A percentile compares a stretch with the other conserved stretches of the same genome.
Conservation (phyloP, 2,888 invertebrate species). For the Chrysotoxum bicinctum region DNA sequence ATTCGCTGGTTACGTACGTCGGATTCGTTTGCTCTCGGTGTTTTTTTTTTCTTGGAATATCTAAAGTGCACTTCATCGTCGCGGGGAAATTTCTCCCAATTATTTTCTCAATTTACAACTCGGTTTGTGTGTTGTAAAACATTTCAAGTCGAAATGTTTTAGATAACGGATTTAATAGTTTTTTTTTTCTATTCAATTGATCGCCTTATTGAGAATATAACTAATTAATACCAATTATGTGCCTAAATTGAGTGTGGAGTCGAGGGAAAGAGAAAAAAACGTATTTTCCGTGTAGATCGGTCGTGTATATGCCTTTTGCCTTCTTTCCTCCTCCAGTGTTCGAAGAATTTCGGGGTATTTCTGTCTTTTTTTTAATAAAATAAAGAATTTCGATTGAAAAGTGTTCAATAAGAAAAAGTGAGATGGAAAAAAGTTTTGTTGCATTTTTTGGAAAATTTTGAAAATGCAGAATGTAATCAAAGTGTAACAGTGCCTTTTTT, state of each 20-base stretch:
- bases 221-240: slow-evolving; percentile 72
- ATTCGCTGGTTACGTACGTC: slow-evolving; percentile 54
- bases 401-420: slow-evolving; percentile 19
- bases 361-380: slow-evolving; percentile 35
- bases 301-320: slow-evolving; percentile 47
- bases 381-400: slow-evolving; percentile 17
- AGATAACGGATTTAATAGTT: slow-evolving; percentile 13
- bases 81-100: slow-evolving; percentile 41
- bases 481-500: slow-evolving; percentile 25
- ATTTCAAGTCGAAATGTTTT: slow-evolving; percentile 21
- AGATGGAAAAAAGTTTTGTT: slow-evolving; percentile 22
- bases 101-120: slow-evolving; percentile 6
- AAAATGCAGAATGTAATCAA: neutral
- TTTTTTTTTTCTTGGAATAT: slow-evolving; percentile 24
- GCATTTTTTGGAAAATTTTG: neutral
- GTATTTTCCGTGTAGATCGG: slow-evolving; percentile 32
- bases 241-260: slow-evolving; percentile 61
- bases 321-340: slow-evolving; percentile 43
- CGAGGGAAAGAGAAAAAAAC: slow-evolving; percentile 47
- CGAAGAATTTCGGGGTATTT: slow-evolving; percentile 16
- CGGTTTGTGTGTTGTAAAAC: slow-evolving; percentile 14
- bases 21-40: slow-evolving; percentile 49
- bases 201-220: slow-evolving; percentile 51
- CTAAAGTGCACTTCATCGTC: slow-evolving; percentile 19
- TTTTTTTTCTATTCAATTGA: slow-evolving; percentile 23